Conservation (phyloP, 2,113 vertebrate genomes). For the Platanista minor region DNA sequence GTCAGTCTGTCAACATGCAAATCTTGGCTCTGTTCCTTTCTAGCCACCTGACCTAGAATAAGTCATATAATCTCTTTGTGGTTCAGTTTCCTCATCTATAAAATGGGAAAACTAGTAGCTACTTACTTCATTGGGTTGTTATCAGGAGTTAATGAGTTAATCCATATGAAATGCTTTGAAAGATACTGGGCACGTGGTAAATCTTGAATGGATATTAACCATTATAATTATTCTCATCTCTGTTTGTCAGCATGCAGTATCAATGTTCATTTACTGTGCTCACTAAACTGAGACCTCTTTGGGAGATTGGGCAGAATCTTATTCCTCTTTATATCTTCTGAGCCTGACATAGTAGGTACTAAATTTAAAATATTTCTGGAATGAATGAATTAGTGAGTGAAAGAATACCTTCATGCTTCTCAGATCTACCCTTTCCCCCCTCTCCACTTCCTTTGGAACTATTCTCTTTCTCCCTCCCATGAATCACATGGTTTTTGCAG, state of each 20-base stretch:
- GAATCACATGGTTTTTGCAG: not conserved
- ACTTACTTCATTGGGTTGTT: not conserved
- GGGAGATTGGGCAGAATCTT: not conserved
- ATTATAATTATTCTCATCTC: not conserved
- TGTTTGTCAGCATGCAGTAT: not conserved
- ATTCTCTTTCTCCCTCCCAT: not conserved
- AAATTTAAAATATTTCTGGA: slow-evolving; percentile 23
- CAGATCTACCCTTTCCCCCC: not conserved
- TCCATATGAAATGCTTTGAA: not conserved
- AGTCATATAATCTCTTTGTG: rapidly evolving
- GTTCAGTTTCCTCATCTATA: not conserved
- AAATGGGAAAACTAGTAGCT: not conserved
- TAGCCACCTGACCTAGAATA: not conserved
- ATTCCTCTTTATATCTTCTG: not conserved
- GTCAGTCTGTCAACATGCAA: rapidly evolving
- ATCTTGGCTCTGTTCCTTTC: not conserved
- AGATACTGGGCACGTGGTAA: not conserved
- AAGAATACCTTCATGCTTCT: slow-evolving; percentile 2
- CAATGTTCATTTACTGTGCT: not conserved
- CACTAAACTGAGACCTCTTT: not conserved
- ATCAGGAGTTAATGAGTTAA: not conserved
- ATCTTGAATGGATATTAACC: not conserved
- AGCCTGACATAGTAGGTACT: not conserved
- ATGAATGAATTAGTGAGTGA: not conserved
- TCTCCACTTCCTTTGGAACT: not conserved